Percentiles rank a stretch among this genome's conserved stretches.
Conservation (phyloP, 23 tunicate species). For the Oikopleura dioica region DNA sequence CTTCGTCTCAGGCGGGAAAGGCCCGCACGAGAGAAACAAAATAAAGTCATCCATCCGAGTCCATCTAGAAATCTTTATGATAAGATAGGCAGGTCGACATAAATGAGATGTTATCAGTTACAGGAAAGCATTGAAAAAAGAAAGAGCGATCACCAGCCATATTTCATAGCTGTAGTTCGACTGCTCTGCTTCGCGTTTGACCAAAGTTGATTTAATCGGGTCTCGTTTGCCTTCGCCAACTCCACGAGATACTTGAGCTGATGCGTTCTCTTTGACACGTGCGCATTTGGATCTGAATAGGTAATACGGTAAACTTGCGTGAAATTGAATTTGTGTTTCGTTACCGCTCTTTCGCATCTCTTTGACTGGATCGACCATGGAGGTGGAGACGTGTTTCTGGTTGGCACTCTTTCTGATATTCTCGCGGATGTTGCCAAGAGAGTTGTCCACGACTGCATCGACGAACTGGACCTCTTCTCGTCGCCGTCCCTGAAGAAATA, state of each 20-base stretch:
- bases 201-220: neutral
- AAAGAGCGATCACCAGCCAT: neutral
- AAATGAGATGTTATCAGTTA: neutral
- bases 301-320: too few relatives aligned
- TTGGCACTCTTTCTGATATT: conserved; percentile 3
- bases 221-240: conserved; percentile 10
- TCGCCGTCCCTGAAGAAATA: neutral
- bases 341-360: neutral
- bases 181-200: neutral
- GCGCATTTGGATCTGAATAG: conserved; percentile 11
- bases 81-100: too few relatives aligned
- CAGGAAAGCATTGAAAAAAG: neutral
- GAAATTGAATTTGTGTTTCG: too few relatives aligned
- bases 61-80: too few relatives aligned
- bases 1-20: neutral
- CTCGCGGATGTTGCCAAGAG: conserved; percentile 1
- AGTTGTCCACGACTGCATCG: neutral
- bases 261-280: conserved; percentile 12
- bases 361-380: conserved; percentile 2
- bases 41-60: conserved; percentile 8
- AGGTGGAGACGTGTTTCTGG: conserved; percentile 7
- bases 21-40: neutral
- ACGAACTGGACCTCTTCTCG: neutral
- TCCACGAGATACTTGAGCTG: conserved; percentile 8
- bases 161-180: conserved; percentile 10